These are phyloP conservation scores for Lepilemur septentrionalis DNA, from an alignment of 2,797 vertebrate genomes.

Conservation along the genomic window DNA sequence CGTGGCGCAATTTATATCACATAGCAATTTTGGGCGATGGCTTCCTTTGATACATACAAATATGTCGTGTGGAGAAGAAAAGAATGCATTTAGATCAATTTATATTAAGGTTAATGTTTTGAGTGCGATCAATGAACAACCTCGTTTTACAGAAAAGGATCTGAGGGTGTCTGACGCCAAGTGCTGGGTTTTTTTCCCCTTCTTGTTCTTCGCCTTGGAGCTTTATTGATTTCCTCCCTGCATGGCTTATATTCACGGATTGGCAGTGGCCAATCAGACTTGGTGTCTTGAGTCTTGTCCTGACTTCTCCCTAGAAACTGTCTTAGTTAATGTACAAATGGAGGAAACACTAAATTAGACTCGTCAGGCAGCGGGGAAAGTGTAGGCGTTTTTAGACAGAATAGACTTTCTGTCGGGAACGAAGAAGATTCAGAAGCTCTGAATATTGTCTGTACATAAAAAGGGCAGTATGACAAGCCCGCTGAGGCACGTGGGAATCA, in stretches of 20 bases:
- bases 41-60: neutral
- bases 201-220: neutral
- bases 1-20: neutral
- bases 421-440: neutral
- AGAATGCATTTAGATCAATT: neutral
- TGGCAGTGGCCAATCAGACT: neutral
- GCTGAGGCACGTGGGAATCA: neutral
- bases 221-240: neutral
- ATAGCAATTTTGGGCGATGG: neutral
- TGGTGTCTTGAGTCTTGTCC: neutral
- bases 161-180: neutral
- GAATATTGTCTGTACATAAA: neutral
- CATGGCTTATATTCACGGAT: neutral
- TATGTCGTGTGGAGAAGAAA: neutral
- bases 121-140: neutral
- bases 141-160: neutral
- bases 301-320: neutral
- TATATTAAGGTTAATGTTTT: neutral
- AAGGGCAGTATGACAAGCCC: neutral
- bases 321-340: neutral
- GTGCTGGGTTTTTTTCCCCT: neutral
- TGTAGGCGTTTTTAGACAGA: constrained; percentile 9
- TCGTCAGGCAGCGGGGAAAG: neutral
- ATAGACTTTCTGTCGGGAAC: neutral
- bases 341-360: neutral